phyloP scores from a whole-genome alignment of 2,797 vertebrate genomes.

The Poeciliopsis presidionis region DNA sequence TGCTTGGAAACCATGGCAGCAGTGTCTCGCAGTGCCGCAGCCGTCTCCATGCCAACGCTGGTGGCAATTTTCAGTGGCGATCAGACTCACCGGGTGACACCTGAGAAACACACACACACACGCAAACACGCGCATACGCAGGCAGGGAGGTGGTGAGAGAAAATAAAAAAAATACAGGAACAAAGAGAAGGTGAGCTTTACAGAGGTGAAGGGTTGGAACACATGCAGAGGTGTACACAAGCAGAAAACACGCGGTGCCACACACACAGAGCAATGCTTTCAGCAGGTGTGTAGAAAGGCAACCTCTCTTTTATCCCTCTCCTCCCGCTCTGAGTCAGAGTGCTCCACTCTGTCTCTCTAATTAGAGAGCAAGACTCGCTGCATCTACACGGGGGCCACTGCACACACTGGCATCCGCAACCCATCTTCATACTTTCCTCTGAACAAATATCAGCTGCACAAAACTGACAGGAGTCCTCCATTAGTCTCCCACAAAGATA shows the following conservation, averaged over 20 bases:
- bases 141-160: constrained; percentile 34
- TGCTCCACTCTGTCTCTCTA: constrained; percentile 69
- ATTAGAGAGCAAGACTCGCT: constrained; percentile 65
- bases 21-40: constrained; percentile 72
- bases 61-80: constrained; percentile 73
- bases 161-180: constrained; percentile 55
- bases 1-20: constrained; percentile 83
- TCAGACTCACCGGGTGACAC: constrained; percentile 70
- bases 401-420: constrained; percentile 22
- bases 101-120: constrained; percentile 59
- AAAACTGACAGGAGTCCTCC: constrained; percentile 54
- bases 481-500: constrained; percentile 28
- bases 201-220: constrained; percentile 56
- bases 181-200: constrained; percentile 46
- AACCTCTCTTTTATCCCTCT: constrained; percentile 67
- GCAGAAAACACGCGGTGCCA: constrained; percentile 31
- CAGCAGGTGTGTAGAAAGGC: constrained; percentile 56
- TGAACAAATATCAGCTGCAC: constrained; percentile 49
- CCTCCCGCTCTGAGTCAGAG: constrained; percentile 45
- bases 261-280: constrained; percentile 39
- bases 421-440: constrained; percentile 43
- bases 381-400: constrained; percentile 46
- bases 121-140: constrained; percentile 9
- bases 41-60: constrained; percentile 82
- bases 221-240: constrained; percentile 38